Evolutionary conservation across 2,797 vertebrate species (phyloP).

Genomic region (Gastrophryne carolinensis): DNA sequence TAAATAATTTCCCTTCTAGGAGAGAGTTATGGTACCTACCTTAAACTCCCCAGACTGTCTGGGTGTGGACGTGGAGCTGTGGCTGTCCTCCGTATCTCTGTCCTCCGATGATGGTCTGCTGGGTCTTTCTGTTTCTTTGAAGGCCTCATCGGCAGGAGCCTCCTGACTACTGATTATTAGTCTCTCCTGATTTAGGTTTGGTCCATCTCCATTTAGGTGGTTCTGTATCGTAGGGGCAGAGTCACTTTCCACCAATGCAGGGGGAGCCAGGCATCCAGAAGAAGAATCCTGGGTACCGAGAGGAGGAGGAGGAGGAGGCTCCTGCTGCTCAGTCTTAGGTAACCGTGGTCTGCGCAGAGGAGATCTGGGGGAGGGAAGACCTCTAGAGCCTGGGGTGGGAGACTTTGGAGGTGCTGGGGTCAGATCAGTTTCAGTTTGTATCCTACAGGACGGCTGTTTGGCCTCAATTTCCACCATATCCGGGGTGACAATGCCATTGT

Average conservation of each 20-base stretch:
- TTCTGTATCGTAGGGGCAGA: neutral
- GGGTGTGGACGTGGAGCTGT: conserved; percentile 26
- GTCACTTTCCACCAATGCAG: neutral
- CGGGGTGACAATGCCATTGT: conserved; percentile 63
- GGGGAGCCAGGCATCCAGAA: neutral
- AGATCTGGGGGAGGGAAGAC: neutral
- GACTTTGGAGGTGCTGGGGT: neutral
- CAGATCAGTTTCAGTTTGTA: neutral
- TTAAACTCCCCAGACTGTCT: conserved; percentile 62
- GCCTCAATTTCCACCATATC: conserved; percentile 50
- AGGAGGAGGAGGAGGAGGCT: neutral
- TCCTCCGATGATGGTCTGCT: conserved; percentile 41
- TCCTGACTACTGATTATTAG: conserved; percentile 41
- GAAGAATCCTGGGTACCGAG: neutral
- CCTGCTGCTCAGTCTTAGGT: neutral
- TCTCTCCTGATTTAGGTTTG: conserved; percentile 14
- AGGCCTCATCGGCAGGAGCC: conserved; percentile 52
- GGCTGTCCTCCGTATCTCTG: conserved; percentile 43
- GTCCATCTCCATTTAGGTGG: conserved; percentile 62
- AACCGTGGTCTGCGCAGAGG: neutral
- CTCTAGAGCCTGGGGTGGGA: neutral
- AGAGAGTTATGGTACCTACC: conserved; percentile 55
- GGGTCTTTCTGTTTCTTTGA: conserved; percentile 53
- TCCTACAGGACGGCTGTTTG: neutral
- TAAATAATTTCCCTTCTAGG: too few species aligned